Evolutionary conservation across 2,797 vertebrate genomes (phyloP).

Genomic region (Eutrigla gurnardus): DNA sequence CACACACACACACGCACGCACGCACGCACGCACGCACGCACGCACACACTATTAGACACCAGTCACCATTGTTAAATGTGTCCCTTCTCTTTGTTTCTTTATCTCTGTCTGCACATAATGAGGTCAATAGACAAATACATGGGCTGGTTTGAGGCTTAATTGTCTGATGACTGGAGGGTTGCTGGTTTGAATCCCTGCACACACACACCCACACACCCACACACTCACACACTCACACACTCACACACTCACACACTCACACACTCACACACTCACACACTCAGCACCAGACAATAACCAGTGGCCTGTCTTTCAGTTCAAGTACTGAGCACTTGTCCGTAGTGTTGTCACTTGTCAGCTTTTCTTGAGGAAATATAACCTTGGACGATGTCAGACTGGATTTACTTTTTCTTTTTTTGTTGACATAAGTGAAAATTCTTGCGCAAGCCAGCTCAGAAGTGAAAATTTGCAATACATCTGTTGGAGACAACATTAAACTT

Average conservation of each 20-base stretch:
- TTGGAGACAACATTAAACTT: not conserved
- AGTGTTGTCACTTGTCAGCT: conserved; percentile 14
- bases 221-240: not conserved
- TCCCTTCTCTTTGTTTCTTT: conserved; percentile 46
- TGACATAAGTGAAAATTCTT: not conserved
- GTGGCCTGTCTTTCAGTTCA: conserved; percentile 14
- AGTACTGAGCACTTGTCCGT: conserved; percentile 8
- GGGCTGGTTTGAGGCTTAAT: conserved; percentile 40
- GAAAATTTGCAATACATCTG: not conserved
- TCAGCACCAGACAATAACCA: not conserved
- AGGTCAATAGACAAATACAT: conserved; percentile 64
- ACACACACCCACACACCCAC: conserved; percentile 15
- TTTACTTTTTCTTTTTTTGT: conserved; percentile 1
- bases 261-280: conserved; percentile 1
- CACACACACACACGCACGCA: too few relatives aligned
- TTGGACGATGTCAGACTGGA: not conserved
- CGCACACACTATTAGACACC: conserved; percentile 49
- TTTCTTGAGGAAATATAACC: conserved; percentile 27
- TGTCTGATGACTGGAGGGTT: conserved; percentile 44
- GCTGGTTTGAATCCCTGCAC: conserved; percentile 41
- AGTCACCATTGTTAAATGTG: conserved; percentile 69
- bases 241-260: not conserved
- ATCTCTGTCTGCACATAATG: conserved; percentile 50
- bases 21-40: too few relatives aligned
- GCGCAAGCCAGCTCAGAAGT: not conserved